Evolutionary conservation across 2,888 invertebrate genomes (phyloP), one percentile per base, ranked within the genome.

Genomic region (Eumacrocentrus americanus): DNA sequence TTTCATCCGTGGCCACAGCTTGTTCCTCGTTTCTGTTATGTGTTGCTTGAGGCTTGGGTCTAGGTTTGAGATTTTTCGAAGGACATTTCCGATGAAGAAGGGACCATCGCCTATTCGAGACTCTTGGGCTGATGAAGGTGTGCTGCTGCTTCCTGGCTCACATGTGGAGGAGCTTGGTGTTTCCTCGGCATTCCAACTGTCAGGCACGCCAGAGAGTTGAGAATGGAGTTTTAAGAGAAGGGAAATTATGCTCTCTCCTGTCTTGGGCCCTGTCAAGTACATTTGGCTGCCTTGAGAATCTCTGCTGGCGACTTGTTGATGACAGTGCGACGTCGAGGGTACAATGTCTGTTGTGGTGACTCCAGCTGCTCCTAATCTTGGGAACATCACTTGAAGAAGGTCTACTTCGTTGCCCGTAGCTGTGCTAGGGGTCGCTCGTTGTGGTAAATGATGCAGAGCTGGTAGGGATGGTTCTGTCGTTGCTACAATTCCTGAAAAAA

Each of bases 181-280:
- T 42, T 72, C 72, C 6, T 80, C 79, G 0, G 82, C 82, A 65
- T 79, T 80, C 70, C 91, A 97, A 65, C 94, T 94, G 76, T 95
- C 94, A 6, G 92, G 87, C 9, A 87, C 82, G 0, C 92, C 93
- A 0, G 92, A 91, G 38, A 97, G 83, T 77, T 95, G 94, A 1
- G 94, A 92, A 81, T 98, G 96, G 11, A 96, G 84, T 78, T 94
- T 95, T 54, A 97, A 82, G 42, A 98, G 83, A 52, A 97, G 82
- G 0, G 95, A 94, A 68, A 98, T 88, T 65, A 98, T 91, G 62
- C 94, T 96, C 80, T 95, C 94, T 72, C 92, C 91, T 56, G 93
- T 86, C 22, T 86, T 84, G 11, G 90, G 83, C 35, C 86, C 70
- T 48, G 76, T 73, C 2, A 77, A 72, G 57, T 78, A 77, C 20